Evolutionary conservation across 2,113 vertebrate species (phyloP).

Genomic region (Ptychochromis oligacanthus): DNA sequence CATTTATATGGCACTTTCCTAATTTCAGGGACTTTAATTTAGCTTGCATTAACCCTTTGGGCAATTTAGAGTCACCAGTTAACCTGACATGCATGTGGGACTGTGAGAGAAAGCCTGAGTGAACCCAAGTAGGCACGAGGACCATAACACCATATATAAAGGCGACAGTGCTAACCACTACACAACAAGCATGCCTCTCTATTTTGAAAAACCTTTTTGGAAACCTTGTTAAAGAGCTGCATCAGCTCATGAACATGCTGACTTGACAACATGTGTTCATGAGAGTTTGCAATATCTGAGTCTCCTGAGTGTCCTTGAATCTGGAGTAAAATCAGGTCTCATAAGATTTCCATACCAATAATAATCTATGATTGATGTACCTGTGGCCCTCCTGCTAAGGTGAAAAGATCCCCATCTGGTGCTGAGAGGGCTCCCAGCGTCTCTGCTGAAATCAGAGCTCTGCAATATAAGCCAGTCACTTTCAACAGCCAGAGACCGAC

Average conservation of each 20-base stretch:
- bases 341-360: neutral
- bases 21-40: neutral
- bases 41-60: neutral
- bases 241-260: no score
- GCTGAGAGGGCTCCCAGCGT: neutral
- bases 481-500: slow-evolving; percentile 20
- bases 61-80: neutral
- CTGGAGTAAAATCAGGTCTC: neutral
- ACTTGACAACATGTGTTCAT: no score
- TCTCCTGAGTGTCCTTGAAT: no score
- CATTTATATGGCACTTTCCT: neutral
- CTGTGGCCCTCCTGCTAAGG: neutral
- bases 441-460: slow-evolving; percentile 40
- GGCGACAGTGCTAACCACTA: neutral
- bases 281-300: no score
- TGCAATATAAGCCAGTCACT: slow-evolving; percentile 35
- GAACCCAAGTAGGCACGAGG: neutral
- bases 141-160: neutral
- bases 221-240: neutral
- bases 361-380: neutral
- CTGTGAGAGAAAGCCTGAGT: neutral
- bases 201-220: neutral
- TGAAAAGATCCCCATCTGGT: neutral
- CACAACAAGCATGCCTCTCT: neutral
- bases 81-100: neutral